phyloP scores from a whole-genome alignment of 2,888 invertebrate species.

The Ceramica pisi region DNA sequence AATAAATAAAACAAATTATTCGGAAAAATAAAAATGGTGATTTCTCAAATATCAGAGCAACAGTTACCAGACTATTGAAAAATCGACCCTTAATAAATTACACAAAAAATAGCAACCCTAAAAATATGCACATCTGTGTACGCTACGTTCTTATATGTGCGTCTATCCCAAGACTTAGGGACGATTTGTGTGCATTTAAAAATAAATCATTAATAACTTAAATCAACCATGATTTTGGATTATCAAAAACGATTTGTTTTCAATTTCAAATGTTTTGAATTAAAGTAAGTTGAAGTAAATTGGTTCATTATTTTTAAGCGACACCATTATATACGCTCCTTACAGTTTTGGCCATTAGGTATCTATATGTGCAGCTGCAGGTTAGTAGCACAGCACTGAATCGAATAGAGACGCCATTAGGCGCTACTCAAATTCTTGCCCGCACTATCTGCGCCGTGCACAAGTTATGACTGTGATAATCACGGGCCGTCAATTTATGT shows the following conservation, averaged over 20 bases:
- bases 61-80: background rate
- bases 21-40: no score
- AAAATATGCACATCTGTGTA: background rate
- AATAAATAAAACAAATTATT: no score
- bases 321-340: background rate
- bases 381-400: background rate
- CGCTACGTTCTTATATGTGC: background rate
- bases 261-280: background rate
- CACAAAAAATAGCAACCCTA: background rate
- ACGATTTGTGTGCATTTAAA: background rate
- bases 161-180: background rate
- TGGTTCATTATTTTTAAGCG: background rate
- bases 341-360: background rate
- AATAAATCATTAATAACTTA: background rate
- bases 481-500: background rate
- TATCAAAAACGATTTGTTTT: background rate
- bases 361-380: background rate
- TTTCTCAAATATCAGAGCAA: background rate
- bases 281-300: no score
- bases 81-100: background rate
- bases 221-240: background rate
- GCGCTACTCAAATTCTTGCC: background rate
- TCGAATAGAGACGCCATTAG: background rate
- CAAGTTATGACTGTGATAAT: background rate
- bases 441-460: background rate